Base-by-base conservation (phyloP, 2,888 invertebrate genomes). In the Abscondita cerata region DNA sequence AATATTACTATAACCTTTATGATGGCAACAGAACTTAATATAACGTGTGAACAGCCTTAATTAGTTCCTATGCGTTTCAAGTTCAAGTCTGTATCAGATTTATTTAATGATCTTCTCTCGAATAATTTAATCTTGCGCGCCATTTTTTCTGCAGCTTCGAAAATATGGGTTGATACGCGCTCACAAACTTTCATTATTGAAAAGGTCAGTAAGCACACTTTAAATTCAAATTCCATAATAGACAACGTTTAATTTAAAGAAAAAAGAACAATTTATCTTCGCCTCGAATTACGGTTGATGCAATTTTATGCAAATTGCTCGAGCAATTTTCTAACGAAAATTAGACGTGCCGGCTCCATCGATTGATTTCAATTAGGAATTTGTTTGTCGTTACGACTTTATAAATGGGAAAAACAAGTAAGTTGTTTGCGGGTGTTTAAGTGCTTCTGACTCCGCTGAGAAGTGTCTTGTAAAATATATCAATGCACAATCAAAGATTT, bases 1-100 rank as follows among this genome's bases (percentile, higher is more conserved):
- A 57, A 64, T 64, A 59, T n/a, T 59, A 59, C 58, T 53, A 63
- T 54, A 64, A 47, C 41, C 56, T 61, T 60, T 61, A 64, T 60
- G 60, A 59, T 59, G 59, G 52, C 54, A 59, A 46, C 56, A 62
- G 55, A 66, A 63, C 55, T 61, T 58, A 64, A 60, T 66, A 64
- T 63, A 68, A 69, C 68, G 68, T 68, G 69, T 67, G 68, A 69
- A 69, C 66, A 65, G 57, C 54, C 59, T 67, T 69, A 67, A 70
- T 70, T 68, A 68, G 65, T 63, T 62, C 65, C 60, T 61, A 58
- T 52, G 55, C 36, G 31, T 41, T 57, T 52, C 59, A 59, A 56
- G 56, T 61, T 61, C 61, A 61, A 56, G 61, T 61, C 55, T 56
- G 55, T 51, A 59, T 52, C 55, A 48, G 53, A 59, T 59, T 64